Base-by-base conservation (phyloP, 1,140 invertebrate species). In the Melipona quadrifasciata region DNA sequence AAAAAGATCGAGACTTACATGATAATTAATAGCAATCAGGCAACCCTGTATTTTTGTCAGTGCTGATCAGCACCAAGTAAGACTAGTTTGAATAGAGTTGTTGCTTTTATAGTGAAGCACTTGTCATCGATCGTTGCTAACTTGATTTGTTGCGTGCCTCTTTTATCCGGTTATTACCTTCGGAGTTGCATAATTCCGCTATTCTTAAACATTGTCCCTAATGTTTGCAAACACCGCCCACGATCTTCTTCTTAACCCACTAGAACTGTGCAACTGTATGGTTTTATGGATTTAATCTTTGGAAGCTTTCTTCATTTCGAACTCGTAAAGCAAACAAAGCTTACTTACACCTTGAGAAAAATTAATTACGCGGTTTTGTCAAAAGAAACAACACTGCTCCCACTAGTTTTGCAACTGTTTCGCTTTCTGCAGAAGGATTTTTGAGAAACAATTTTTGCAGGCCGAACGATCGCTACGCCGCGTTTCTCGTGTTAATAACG, bases 51-150 rank as follows among this genome's bases (percentile, higher is more conserved):
- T 53, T 34, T 31, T 57, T 47, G 24, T 67, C 67, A 70, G 80
- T 82, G 84, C 80, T 57, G 70, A 57, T 21, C 57, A 71, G 81
- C 85, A 84, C 85, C 53, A 73, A 86, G 53, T 86, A 82, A 80
- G 83, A 84, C 78, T 55, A 67, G 61, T 53, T 53, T 68, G 53
- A 55, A 24, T 34, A 16, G 61, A 53, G 74, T 73, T 19, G 19
- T 53, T 53, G 39, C 53, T 84, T 73, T 84, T 86, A 84, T 85
- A 87, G 72, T 47, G 86, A 87, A 87, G 86, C 86, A 86, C 82
- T 58, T 39, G 61, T 11, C 39, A 75, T 86, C 61, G 71, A 74
- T 85, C 76, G 61, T 8, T 19, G 61, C 55, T 67, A 80, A 87
- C 74, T 47, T 39, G 55, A 87, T 87, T 87, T 76, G 55, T 58